These are phyloP conservation scores for Erebia aethiops DNA, from an alignment of 2,888 invertebrate genomes.

Conservation along the genomic window DNA sequence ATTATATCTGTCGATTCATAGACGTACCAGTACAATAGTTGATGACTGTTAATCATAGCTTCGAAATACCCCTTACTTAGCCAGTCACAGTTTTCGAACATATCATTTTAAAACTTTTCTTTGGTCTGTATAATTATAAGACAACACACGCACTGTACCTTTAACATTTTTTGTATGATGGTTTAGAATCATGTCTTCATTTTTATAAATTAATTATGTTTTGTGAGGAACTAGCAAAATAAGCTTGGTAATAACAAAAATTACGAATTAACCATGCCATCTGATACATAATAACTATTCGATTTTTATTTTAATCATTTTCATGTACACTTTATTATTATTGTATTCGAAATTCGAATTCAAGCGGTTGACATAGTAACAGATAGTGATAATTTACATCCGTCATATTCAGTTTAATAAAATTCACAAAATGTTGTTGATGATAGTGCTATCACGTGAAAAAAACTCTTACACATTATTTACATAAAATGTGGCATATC, in stretches of 20 bases:
- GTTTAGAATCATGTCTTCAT: background rate
- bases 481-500: background rate
- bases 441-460: constrained; percentile 22
- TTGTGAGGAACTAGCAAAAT: background rate
- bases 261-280: too few species aligned
- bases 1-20: background rate
- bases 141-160: background rate
- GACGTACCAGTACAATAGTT: background rate
- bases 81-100: constrained; percentile 6
- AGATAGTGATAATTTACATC: background rate
- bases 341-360: background rate
- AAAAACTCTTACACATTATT: constrained; percentile 21
- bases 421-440: background rate
- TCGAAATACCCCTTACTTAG: background rate
- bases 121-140: constrained; percentile 14
- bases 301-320: background rate
- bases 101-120: constrained; percentile 25
- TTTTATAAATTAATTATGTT: background rate
- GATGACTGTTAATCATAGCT: constrained; percentile 26
- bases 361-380: background rate
- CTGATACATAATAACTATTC: too few species aligned
- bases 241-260: too few species aligned
- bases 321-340: background rate
- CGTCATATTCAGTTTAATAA: constrained; percentile 6
- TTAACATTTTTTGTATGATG: background rate